Evolutionary conservation across 2,113 vertebrate species (phyloP), one percentile per base, ranked within the genome.

Genomic region (Blennius ocellaris): DNA sequence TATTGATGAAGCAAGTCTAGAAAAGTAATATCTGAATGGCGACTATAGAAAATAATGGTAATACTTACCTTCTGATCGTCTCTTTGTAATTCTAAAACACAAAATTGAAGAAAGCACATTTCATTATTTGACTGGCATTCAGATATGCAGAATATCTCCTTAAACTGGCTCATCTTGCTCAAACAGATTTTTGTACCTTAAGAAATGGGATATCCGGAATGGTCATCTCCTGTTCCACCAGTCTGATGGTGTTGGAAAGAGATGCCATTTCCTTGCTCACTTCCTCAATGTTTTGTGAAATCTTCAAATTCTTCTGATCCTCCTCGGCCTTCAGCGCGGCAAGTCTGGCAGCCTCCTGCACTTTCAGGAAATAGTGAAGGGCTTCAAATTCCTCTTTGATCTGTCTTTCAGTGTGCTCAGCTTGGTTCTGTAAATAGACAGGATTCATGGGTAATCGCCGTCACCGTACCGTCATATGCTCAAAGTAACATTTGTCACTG

Each of bases 21-120:
- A 30, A 30, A 30, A 30, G 21, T 30, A 30, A 30, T 30, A 30
- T 30, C 21, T 30, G 21, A 30, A 30, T 30, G 21, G 21, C 4
- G 41, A 15, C 8, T 3, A 12, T 11, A 48, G 53, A 55, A 48
- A 17, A 53, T 66, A 12, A 6, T 14, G 8, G 11, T 39, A 16
- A 61, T 43, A 43, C 69, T 40, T 89, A 94, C 94, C 84, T 93
- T 60, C 80, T 93, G 43, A 94, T 92, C 15, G 90, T 94, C 65
- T 93, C 92, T 53, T 93, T 93, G 80, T 95, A 95, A 78, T 93
- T 93, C 94, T 95, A 78, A 73, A 79, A 88, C 15, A 68, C 11
- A 37, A 63, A 72, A 69, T 62, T 8, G 5, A 64, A 36, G 8
- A 80, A 7, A 41, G 50, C 30, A 62, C 17, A 3, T 37, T 50